Conservation (phyloP, 2,113 vertebrate species). For the Semnornis frantzii region DNA sequence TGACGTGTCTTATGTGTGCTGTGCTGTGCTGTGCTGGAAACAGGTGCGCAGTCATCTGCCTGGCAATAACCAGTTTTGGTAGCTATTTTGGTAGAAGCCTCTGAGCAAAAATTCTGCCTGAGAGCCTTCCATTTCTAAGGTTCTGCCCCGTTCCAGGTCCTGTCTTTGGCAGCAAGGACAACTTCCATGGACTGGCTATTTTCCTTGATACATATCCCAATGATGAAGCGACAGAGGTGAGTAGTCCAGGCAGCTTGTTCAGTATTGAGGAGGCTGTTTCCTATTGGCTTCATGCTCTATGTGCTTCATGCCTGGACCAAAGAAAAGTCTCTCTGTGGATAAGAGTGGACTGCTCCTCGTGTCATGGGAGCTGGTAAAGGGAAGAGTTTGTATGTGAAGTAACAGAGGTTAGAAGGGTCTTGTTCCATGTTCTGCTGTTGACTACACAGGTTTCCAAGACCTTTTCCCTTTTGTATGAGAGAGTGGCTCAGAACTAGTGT, state of each 20-base stretch:
- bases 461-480: neutral
- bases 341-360: neutral
- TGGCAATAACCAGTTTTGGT: neutral
- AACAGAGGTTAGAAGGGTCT: neutral
- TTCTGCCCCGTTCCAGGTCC: conserved; percentile 80
- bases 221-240: conserved; percentile 92
- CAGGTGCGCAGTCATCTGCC: neutral
- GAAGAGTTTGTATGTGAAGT: neutral
- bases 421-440: neutral
- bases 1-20: neutral
- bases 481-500: neutral
- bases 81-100: neutral
- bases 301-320: neutral
- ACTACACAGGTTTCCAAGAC: neutral
- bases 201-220: conserved; percentile 98
- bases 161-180: conserved; percentile 94
- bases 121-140: neutral
- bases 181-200: conserved; percentile 93
- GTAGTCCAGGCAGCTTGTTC: conserved; percentile 18
- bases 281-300: accelerated
- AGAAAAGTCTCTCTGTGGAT: neutral
- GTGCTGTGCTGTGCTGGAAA: neutral
- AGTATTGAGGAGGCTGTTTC: neutral
- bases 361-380: neutral
- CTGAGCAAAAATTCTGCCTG: neutral